A percentile compares a stretch with the other conserved stretches of the same genome.
phyloP scores from a whole-genome alignment of 2,888 invertebrate genomes.

The Lithophane ornitopus region DNA sequence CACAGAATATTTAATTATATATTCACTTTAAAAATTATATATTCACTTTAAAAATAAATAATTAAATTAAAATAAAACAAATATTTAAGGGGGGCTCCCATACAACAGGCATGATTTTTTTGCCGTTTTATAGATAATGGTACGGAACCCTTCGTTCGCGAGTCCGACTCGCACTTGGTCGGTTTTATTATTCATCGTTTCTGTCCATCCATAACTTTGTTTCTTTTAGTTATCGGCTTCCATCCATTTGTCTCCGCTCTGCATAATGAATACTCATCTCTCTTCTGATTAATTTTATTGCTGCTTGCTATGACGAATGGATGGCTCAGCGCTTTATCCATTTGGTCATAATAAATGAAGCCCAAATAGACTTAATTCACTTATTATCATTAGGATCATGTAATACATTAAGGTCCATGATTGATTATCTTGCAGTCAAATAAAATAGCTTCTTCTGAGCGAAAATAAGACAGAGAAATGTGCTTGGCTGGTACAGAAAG shows the following conservation, averaged over 20 bases:
- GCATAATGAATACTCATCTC: slow-evolving; percentile 30
- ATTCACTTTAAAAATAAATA: no score
- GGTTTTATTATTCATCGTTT: slow-evolving; percentile 41
- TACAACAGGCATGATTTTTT: no score
- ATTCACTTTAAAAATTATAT: no score
- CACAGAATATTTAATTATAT: no score
- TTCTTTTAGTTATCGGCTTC: slow-evolving; percentile 26
- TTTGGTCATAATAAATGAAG: slow-evolving; percentile 36
- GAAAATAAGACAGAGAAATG: not conserved
- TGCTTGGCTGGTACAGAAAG: not conserved
- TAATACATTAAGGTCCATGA: slow-evolving; percentile 30
- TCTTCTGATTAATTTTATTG: slow-evolving; percentile 43
- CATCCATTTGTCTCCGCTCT: slow-evolving; percentile 28
- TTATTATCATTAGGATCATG: not conserved
- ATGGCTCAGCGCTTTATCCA: slow-evolving; percentile 24
- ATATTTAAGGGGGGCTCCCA: no score
- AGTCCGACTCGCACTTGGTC: no score
- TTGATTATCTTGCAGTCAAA: slow-evolving; percentile 7
- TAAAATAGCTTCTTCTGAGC: not conserved
- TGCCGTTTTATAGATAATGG: no score
- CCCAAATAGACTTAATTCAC: slow-evolving; percentile 25
- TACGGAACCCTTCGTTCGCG: no score
- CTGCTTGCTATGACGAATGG: slow-evolving; percentile 28
- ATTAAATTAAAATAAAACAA: no score
- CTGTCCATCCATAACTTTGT: slow-evolving; percentile 30